Base-by-base conservation (phyloP, 2,797 vertebrate species). In the Lycodopsis pacificus region DNA sequence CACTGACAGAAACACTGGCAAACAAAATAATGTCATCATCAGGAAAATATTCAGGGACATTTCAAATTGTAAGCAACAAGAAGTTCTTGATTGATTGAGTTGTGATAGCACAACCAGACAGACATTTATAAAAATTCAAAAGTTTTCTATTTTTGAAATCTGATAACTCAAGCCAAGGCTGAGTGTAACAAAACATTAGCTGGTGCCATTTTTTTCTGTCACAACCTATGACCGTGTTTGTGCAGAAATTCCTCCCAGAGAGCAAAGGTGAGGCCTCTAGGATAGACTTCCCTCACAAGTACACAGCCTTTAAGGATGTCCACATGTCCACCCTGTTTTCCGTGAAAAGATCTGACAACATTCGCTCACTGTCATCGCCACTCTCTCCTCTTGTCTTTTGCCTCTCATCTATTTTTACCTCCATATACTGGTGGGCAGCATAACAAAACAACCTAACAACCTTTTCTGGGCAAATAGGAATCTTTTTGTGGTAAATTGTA, bases 321-420 rank as follows among this genome's bases (percentile, higher is more conserved):
- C 88, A 90, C 76, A 79, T 77, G 87, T 87, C 86, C 86, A 84
- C 83, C 88, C 91, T 83, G 72, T 90, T 92, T 91, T 92, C 88
- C 88, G 77, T 82, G 79, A 82, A 89, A 82, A 85, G 66, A 84
- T 88, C 88, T 85, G 88, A 89, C 83, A 84, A 79, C 74, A 80
- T 77, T 92, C 89, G 72, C 70, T 91, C 85, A 77, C 88, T 88
- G 88, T 86, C 88, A 91, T 80, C 51, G 80, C 73, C 73, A 38
- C 76, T 88, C 81, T 82, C 68, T 72, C 70, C 66, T 84, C 86
- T 82, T 46, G 22, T 80, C 78, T 75, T 53, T 77, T 65, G 67
- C 84, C 72, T 79, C 80, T 80, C 64, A 66, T 82, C 86, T 93
- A 94, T 91, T 92, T 86, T 89, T 92, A 91, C 38, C 38, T 44